Conservation (phyloP, 2,797 vertebrate genomes). For the Pogoniulus pusillus region DNA sequence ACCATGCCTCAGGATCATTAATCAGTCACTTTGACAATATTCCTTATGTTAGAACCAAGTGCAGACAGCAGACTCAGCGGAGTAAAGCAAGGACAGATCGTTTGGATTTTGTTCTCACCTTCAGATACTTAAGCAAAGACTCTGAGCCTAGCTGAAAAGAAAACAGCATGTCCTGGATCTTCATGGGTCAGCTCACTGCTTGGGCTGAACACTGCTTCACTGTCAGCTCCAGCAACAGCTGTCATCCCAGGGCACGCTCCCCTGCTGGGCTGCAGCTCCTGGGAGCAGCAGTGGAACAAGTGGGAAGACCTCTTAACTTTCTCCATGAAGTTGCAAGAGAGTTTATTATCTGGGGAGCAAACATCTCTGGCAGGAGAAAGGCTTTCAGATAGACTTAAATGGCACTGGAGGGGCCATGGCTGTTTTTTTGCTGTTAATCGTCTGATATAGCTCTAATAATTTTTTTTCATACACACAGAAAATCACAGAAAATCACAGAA, state of each 20-base stretch:
- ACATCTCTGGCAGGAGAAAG: not conserved
- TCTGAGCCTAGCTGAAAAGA: not conserved
- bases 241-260: not conserved
- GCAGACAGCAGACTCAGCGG: not conserved
- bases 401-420: not conserved
- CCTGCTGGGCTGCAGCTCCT: not conserved
- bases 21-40: not conserved
- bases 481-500: too few relatives aligned
- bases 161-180: not conserved
- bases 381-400: not conserved
- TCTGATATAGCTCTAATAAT: not conserved
- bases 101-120: not conserved
- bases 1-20: not conserved
- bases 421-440: slow-evolving; percentile 36
- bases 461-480: not conserved
- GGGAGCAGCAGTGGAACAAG: not conserved
- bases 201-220: not conserved
- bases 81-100: not conserved
- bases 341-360: not conserved
- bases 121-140: not conserved
- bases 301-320: not conserved
- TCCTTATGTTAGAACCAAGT: not conserved
- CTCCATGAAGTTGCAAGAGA: not conserved
- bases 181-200: not conserved
- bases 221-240: not conserved